Evolutionary conservation across 2,113 vertebrate genomes (phyloP).

Genomic region (Takifugu flavidus): DNA sequence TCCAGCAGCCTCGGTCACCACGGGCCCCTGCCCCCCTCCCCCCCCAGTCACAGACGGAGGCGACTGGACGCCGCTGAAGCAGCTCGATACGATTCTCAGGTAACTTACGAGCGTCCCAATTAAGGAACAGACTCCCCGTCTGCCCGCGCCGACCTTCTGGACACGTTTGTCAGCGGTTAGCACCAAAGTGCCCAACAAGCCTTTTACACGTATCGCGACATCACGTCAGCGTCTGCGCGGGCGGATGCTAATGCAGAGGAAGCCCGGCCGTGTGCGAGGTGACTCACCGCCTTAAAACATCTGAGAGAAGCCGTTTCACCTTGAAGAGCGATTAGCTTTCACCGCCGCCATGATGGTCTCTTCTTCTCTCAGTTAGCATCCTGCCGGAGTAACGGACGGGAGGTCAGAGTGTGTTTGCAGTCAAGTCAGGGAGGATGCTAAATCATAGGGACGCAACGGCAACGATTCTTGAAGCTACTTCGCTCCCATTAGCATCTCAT

Average conservation of each 20-base stretch:
- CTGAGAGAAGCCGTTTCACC: constrained; percentile 33
- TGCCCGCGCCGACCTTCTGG: not conserved
- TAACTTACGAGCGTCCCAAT: constrained; percentile 59
- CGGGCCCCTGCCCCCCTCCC: constrained; percentile 31
- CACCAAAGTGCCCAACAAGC: constrained; percentile 1
- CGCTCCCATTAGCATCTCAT: too few species aligned
- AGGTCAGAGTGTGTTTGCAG: too few species aligned
- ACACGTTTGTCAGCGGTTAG: constrained; percentile 28
- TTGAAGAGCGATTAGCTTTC: constrained; percentile 47
- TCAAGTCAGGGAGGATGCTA: not conserved
- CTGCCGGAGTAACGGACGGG: too few species aligned
- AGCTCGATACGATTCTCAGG: constrained; percentile 60
- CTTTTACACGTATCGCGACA: not conserved
- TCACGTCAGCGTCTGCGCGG: not conserved
- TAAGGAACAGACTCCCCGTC: constrained; percentile 35
- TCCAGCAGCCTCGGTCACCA: constrained; percentile 46
- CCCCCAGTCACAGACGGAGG: constrained; percentile 56
- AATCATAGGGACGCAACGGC: too few species aligned
- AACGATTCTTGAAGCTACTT: too few species aligned
- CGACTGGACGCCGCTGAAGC: constrained; percentile 37
- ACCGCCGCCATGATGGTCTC: constrained; percentile 24
- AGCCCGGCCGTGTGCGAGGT: not conserved
- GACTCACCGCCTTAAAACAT: constrained; percentile 10
- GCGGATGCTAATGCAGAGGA: not conserved
- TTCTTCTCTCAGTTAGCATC: constrained; percentile 28